Percentiles rank a stretch among this genome's conserved stretches.
Evolutionary conservation across 2,113 vertebrate genomes (phyloP).

Genomic region (Channa argus): DNA sequence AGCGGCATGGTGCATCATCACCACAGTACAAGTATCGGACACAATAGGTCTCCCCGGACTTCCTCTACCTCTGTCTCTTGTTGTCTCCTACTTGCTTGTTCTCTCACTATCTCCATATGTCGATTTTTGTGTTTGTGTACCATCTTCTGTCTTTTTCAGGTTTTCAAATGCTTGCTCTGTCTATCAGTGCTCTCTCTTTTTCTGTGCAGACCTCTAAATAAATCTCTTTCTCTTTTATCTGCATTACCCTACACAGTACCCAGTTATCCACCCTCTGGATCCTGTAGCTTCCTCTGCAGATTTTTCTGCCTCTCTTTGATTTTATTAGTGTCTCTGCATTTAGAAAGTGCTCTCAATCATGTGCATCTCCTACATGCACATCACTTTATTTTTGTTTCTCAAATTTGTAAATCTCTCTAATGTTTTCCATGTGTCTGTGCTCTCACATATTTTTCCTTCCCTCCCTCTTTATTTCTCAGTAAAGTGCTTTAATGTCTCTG

Average conservation of each 20-base stretch:
- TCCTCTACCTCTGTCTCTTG: slow-evolving; percentile 23
- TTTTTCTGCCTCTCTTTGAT: slow-evolving; percentile 12
- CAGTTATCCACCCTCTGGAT: slow-evolving; percentile 6
- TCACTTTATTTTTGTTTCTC: slow-evolving; percentile 28
- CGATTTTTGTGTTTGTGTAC: slow-evolving; percentile 8
- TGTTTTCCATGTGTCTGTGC: too few relatives aligned
- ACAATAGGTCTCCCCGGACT: slow-evolving; percentile 64
- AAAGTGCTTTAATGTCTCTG: slow-evolving; percentile 4
- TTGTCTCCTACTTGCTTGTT: slow-evolving; percentile 26
- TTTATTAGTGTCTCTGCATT: slow-evolving; percentile 17
- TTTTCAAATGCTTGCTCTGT: slow-evolving; percentile 24
- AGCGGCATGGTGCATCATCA: slow-evolving; percentile 67
- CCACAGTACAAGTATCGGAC: slow-evolving; percentile 64
- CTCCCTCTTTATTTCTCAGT: slow-evolving; percentile 1
- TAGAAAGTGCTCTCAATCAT: slow-evolving; percentile 28
- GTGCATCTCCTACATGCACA: not conserved
- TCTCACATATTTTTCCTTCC: not conserved
- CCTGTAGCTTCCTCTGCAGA: slow-evolving; percentile 2
- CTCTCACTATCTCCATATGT: slow-evolving; percentile 34
- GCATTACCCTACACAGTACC: slow-evolving; percentile 13
- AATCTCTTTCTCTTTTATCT: slow-evolving; percentile 37
- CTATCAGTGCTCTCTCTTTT: slow-evolving; percentile 12
- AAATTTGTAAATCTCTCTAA: not conserved
- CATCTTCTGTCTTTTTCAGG: slow-evolving; percentile 8
- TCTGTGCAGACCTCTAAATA: slow-evolving; percentile 21